phyloP scores from a whole-genome alignment of 2,888 invertebrate genomes.

The Habrosyne pyritoides region DNA sequence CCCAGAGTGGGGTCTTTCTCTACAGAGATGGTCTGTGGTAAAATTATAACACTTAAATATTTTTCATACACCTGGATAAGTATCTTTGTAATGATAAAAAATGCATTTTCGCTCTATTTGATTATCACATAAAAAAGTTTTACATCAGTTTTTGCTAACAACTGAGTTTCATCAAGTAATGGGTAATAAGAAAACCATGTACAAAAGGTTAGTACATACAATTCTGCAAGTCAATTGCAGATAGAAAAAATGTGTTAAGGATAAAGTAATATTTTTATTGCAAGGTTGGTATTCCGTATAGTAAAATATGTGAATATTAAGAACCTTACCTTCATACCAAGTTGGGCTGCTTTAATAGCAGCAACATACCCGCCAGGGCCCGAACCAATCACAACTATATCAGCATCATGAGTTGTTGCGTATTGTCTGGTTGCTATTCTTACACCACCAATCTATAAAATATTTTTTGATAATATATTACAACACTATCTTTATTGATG shows the following conservation, averaged over 20 bases:
- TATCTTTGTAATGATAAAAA: background rate
- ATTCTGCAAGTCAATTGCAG: background rate
- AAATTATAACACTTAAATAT: constrained; percentile 16
- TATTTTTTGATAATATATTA: background rate
- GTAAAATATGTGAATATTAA: background rate
- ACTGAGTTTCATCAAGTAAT: background rate
- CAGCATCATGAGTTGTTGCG: constrained; percentile 91
- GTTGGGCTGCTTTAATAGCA: constrained; percentile 98
- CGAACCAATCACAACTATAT: constrained; percentile 98
- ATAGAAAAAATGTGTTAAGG: background rate
- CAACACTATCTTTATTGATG: background rate
- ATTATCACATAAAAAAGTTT: background rate
- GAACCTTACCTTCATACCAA: constrained; percentile 94
- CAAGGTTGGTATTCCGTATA: background rate
- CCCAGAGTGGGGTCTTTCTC: constrained; percentile 97
- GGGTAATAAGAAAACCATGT: background rate
- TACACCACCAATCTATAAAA: constrained; percentile 58
- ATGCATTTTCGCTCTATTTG: no score
- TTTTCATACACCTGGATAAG: background rate
- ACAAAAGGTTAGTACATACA: background rate
- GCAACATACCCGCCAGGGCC: constrained; percentile 99
- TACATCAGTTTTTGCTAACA: background rate
- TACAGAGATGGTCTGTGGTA: constrained; percentile 93
- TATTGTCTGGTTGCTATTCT: constrained; percentile 83
- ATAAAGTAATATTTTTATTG: background rate